Base-by-base conservation (phyloP, 2,797 vertebrate species). In the Paramormyrops hopkinsi region DNA sequence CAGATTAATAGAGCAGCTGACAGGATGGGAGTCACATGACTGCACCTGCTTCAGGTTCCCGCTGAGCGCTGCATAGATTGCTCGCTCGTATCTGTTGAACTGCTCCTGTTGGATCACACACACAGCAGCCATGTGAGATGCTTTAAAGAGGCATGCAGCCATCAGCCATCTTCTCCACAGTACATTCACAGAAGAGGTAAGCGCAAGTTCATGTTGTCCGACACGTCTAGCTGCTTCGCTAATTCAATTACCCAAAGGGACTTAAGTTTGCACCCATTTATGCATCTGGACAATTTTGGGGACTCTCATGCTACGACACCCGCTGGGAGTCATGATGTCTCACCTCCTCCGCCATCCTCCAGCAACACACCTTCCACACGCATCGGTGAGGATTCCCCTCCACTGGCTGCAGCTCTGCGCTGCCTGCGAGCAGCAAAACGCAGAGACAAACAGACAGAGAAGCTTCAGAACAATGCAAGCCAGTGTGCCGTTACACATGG, bases 311-410 rank as follows among this genome's bases (percentile, higher is more conserved):
- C 37, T 8, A 41, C 4, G 6, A 7, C 73, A 37, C 37, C 73
- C 14, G 2, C 73, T 8, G 73, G 33, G 69, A 76, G 5, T 19
- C 1, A 76, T 1, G 69, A 37, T 5, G 7, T 3, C 94, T 96
- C 93, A 99, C 98, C 95, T 99, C 98, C 92, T 98, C 98, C 83
- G 99, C 97, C 97, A 99, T 96, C 91, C 97, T 97, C 99, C 98
- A 99, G 92, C 98, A 99, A 92, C 98, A 98, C 86, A 96, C 95
- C 95, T 99, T 99, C 99, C 99, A 99, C 93, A 99, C 97, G 51
- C 96, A 96, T 89, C 98, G 95, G 46, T 99, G 97, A 5, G 98
- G 98, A 94, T 99, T 99, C 89, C 99, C 98, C 94, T 99, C 97
- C n/a, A 99, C 97, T 1, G 97, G 96, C 90, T 97, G 95, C 91